Evolutionary conservation across 2,888 invertebrate species (phyloP), one percentile per base, ranked within the genome.

Genomic region (Allolobophora icterica): DNA sequence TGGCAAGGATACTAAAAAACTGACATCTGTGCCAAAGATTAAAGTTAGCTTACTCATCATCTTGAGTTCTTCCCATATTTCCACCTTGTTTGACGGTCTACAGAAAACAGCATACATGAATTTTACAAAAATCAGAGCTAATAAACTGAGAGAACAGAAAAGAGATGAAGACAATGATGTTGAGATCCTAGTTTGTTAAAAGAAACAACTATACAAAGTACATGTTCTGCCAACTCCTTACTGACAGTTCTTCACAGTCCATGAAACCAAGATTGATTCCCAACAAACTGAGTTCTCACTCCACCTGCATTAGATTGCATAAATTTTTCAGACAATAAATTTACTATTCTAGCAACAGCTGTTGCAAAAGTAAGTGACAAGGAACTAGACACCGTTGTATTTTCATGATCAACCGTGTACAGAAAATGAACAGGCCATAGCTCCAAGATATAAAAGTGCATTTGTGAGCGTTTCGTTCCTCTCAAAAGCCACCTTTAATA

Each of bases 1-100:
- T 21, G 52, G 52, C 52, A 71, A n/a, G 6, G 13, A 71, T 6
- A 71, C 11, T 11, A 71, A 0, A 71, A 71, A n/a, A 30, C 8
- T n/a, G 71, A n/a, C 0, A 71, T 71, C 11, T 71, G 30, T 71
- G 13, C 71, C 6, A 71, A 71, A 71, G 71, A 71, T n/a, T 71
- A 24, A 40, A 89, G 38, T 33, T 24, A 40, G 93, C 94, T 94
- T 93, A 94, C 95, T 94, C 94, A 97, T 96, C 34, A 96, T 93
- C 96, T 98, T 98, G 94, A 99, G 96, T 94, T 97, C 97, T 93
- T 98, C 97, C 98, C 99, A 99, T 91, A 98, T 93, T 84, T 94
- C 93, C 83, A 95, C 89, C 96, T 97, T 98, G 94, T 98, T 97
- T 13, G 96, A 96, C 35, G 95, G 95, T 89, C 95, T 95, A 93